Conservation (phyloP, 2,888 invertebrate genomes). For the Margaritifera margaritifera region DNA sequence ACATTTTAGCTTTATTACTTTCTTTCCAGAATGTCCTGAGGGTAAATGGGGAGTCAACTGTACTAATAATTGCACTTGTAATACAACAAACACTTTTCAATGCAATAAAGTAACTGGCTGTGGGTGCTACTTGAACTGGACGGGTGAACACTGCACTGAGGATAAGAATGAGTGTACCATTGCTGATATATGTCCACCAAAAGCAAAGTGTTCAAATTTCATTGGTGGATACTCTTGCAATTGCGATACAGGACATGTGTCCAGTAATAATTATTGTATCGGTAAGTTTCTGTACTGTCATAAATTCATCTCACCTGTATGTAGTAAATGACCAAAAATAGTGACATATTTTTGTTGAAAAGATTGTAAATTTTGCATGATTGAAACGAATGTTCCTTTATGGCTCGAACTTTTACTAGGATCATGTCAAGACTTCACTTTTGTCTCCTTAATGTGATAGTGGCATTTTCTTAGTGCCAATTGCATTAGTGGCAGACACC, state of each 20-base stretch:
- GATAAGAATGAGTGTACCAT: constrained; percentile 35
- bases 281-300: not conserved
- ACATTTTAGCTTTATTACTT: not conserved
- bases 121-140: constrained; percentile 36
- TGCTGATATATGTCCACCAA: constrained; percentile 1
- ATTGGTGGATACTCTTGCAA: constrained; percentile 5
- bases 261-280: not conserved
- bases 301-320: too few species aligned
- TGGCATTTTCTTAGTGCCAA: too few species aligned
- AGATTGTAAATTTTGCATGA: too few species aligned
- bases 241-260: not conserved
- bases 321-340: too few species aligned
- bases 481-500: too few species aligned
- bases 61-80: constrained; percentile 32
- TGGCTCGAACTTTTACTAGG: too few species aligned
- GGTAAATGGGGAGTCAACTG: constrained; percentile 30
- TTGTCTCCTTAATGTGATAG: too few species aligned
- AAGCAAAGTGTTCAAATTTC: not conserved
- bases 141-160: constrained; percentile 33
- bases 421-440: too few species aligned
- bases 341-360: too few species aligned
- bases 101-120: constrained; percentile 33
- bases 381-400: too few species aligned
- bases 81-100: constrained; percentile 10
- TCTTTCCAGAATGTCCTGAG: constrained; percentile 28